These are phyloP conservation scores for Phyllostomus discolor DNA, from an alignment of 2,113 vertebrate genomes.

Conservation along the genomic window DNA sequence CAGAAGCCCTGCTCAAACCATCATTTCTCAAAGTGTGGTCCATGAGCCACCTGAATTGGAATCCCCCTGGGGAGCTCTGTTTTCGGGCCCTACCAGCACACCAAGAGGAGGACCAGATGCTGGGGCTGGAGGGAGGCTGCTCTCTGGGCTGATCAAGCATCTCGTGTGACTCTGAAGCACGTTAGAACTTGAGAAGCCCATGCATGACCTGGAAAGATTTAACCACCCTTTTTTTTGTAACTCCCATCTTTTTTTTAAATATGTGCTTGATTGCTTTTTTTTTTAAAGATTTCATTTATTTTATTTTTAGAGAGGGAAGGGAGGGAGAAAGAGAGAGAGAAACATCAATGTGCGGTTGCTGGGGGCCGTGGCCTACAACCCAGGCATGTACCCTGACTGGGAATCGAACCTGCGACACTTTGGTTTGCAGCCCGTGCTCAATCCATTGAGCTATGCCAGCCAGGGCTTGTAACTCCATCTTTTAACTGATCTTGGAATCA, in stretches of 20 bases:
- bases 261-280: too few relatives aligned
- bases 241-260: too few relatives aligned
- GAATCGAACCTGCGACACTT: too few relatives aligned
- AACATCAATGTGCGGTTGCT: too few relatives aligned
- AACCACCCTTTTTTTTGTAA: background rate
- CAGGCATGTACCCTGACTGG: too few relatives aligned
- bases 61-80: background rate
- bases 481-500: background rate
- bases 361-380: too few relatives aligned
- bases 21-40: background rate
- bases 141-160: background rate
- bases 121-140: background rate
- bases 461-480: background rate
- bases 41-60: background rate
- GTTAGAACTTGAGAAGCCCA: background rate
- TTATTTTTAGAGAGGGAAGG: too few relatives aligned
- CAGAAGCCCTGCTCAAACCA: background rate
- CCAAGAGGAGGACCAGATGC: too few relatives aligned
- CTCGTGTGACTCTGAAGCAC: background rate
- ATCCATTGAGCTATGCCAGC: too few relatives aligned
- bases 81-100: background rate
- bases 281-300: too few relatives aligned
- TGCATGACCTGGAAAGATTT: background rate
- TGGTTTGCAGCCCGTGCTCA: too few relatives aligned
- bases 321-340: too few relatives aligned